Percentiles rank a stretch among this genome's conserved stretches.
These are phyloP conservation scores for Hippocampus guttulatus DNA, from an alignment of 2,113 vertebrate genomes.

Conservation along the genomic window DNA sequence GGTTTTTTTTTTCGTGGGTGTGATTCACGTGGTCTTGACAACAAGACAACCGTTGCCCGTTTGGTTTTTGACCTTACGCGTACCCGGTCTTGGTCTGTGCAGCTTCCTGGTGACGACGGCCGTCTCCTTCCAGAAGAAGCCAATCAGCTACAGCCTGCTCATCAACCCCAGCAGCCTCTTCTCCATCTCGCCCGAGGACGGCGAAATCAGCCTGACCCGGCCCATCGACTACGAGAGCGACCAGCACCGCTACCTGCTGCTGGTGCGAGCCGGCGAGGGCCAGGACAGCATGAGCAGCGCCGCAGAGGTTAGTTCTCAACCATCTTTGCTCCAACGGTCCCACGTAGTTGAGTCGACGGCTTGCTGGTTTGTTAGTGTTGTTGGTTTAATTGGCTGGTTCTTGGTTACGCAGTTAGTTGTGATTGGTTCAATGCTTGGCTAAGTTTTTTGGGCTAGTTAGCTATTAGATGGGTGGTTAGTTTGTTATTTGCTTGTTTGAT, in stretches of 20 bases:
- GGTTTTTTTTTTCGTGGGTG: too few relatives aligned
- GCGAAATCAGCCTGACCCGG: slow-evolving; percentile 77
- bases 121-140: slow-evolving; percentile 81
- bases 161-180: slow-evolving; percentile 84
- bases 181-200: slow-evolving; percentile 72
- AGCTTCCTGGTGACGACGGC: slow-evolving; percentile 82
- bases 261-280: slow-evolving; percentile 78
- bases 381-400: not conserved
- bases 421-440: too few relatives aligned
- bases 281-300: slow-evolving; percentile 75
- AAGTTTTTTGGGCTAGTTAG: too few relatives aligned
- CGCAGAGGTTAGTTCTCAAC: slow-evolving; percentile 72
- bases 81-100: slow-evolving; percentile 12
- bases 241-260: slow-evolving; percentile 77
- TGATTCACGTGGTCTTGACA: too few relatives aligned
- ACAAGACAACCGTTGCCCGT: too few relatives aligned
- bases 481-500: too few relatives aligned
- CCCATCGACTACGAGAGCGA: slow-evolving; percentile 81
- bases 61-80: too few relatives aligned
- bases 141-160: slow-evolving; percentile 81
- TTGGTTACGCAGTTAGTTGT: too few relatives aligned
- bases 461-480: too few relatives aligned
- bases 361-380: not conserved
- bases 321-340: not conserved
- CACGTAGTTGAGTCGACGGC: too few relatives aligned